Evolutionary conservation across 1,140 invertebrate species (phyloP).

Genomic region (Condylostylus longicornis): DNA sequence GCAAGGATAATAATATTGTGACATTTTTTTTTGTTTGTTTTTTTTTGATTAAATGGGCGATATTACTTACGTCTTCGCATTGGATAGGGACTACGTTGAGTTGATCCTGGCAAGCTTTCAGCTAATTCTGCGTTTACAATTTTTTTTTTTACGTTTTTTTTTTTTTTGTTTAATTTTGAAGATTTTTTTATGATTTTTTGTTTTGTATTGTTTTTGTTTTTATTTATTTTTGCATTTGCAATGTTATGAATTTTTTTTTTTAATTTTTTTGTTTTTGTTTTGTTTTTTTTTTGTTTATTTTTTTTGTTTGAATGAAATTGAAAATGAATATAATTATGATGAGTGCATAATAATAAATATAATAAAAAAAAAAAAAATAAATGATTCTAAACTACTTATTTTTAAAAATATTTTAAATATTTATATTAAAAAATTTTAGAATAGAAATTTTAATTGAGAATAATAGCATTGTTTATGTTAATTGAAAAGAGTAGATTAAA

Average conservation of each 20-base stretch:
- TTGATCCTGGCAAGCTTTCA: constrained; percentile 65
- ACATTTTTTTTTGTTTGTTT: no score
- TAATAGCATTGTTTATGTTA: neutral
- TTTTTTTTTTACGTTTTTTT: constrained; percentile 7
- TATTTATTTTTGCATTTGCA: no score
- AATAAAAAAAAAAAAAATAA: no score
- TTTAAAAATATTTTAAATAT: neutral
- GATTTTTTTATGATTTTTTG: neutral
- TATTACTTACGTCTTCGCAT: constrained; percentile 61
- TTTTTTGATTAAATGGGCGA: no score
- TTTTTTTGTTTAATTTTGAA: constrained; percentile 2
- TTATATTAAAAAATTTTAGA: neutral
- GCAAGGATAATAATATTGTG: no score
- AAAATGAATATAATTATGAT: no score
- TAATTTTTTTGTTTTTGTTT: no score
- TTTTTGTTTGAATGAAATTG: no score
- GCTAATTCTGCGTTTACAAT: constrained; percentile 51
- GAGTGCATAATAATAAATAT: no score
- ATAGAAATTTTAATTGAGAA: neutral
- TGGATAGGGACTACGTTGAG: constrained; percentile 67
- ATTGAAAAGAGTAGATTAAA: neutral
- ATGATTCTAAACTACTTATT: no score
- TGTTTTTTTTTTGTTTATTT: no score
- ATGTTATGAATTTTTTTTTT: no score
- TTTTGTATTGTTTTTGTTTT: constrained; percentile 5